These are phyloP conservation scores for Silurus glanis DNA, from an alignment of 2,113 vertebrate genomes.

Conservation along the genomic window DNA sequence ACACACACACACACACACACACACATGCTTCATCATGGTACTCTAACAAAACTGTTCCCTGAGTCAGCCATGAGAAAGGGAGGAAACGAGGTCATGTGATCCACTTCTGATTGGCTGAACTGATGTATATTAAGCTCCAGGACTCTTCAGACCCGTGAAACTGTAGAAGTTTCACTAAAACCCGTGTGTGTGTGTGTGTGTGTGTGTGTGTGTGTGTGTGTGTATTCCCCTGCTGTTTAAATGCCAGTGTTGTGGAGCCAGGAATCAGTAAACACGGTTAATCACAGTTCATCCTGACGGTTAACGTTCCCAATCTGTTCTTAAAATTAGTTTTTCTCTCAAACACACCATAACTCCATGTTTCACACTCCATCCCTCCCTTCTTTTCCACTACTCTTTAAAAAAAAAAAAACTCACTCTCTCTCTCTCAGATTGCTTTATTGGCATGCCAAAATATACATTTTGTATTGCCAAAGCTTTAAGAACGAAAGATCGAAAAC, in stretches of 20 bases:
- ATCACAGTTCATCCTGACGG: constrained; percentile 50
- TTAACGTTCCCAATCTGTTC: constrained; percentile 49
- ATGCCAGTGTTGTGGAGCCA: constrained; percentile 37
- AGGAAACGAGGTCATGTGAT: neutral
- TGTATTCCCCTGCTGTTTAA: constrained; percentile 38
- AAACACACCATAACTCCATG: neutral
- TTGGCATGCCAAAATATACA: too few relatives aligned
- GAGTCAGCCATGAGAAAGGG: neutral
- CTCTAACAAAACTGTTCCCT: too few relatives aligned
- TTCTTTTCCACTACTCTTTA: neutral
- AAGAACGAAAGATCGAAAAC: too few relatives aligned
- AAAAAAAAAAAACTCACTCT: neutral
- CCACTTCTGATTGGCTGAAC: neutral
- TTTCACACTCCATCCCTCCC: neutral
- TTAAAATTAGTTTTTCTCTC: constrained; percentile 12
- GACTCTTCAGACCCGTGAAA: neutral
- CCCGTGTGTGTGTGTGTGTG: neutral
- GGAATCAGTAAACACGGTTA: constrained; percentile 48
- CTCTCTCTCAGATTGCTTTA: neutral
- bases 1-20: too few relatives aligned
- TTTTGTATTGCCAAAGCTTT: too few relatives aligned
- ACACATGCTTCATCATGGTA: too few relatives aligned
- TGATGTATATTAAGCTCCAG: neutral
- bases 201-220: neutral
- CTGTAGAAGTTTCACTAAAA: neutral